Conservation (phyloP, 2,113 vertebrate genomes). For the Ursus arctos region DNA sequence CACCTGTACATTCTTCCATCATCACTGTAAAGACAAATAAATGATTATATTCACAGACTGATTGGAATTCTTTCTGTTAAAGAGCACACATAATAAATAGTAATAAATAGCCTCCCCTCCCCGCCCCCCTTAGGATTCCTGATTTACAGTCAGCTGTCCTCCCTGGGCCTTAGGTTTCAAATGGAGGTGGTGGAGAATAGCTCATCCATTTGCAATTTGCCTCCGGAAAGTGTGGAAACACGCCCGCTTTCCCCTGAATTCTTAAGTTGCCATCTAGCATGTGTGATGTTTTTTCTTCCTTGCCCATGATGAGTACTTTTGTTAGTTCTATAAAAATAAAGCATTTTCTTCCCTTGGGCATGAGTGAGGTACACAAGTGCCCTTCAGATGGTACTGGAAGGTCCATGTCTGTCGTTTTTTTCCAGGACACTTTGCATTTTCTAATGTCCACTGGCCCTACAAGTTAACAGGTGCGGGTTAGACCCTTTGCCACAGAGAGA, state of each 20-base stretch:
- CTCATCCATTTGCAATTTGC: background rate
- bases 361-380: background rate
- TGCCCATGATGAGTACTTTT: background rate
- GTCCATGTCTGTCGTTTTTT: background rate
- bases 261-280: background rate
- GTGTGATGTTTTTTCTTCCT: background rate
- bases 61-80: slow-evolving; percentile 74
- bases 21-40: slow-evolving; percentile 93
- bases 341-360: background rate
- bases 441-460: background rate
- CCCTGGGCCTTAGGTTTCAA: background rate
- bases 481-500: background rate
- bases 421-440: background rate
- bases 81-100: background rate
- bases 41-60: slow-evolving; percentile 91
- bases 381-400: background rate
- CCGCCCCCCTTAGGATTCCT: background rate
- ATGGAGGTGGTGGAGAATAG: background rate
- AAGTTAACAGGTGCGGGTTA: background rate
- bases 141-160: background rate
- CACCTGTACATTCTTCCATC: slow-evolving; percentile 91
- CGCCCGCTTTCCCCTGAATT: background rate
- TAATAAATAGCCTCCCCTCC: background rate
- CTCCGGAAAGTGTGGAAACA: background rate
- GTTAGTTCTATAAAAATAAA: background rate